phyloP scores from a whole-genome alignment of 2,797 vertebrate genomes.

The Picus viridis region DNA sequence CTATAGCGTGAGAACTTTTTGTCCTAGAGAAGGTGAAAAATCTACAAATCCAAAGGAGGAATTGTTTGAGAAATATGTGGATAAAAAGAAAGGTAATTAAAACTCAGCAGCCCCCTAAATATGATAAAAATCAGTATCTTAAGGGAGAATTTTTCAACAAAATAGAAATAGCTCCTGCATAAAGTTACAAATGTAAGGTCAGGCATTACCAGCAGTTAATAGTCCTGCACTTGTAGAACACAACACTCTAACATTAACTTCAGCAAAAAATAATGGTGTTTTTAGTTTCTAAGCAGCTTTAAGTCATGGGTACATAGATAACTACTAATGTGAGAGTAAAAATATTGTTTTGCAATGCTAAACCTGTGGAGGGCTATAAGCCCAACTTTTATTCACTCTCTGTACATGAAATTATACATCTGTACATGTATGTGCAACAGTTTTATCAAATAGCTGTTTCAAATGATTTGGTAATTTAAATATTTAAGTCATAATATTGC shows the following conservation, averaged over 20 bases:
- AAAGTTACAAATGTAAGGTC: neutral
- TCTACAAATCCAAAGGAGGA: neutral
- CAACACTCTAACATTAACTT: neutral
- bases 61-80: neutral
- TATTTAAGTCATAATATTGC: neutral
- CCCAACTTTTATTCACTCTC: neutral
- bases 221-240: neutral
- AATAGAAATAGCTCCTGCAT: neutral
- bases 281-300: neutral
- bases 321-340: neutral
- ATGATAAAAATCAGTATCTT: neutral
- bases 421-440: neutral
- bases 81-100: neutral
- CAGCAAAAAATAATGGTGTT: neutral
- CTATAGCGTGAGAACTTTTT: neutral
- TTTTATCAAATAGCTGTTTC: neutral
- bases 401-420: neutral
- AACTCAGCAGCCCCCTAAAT: neutral
- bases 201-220: neutral
- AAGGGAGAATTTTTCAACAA: neutral
- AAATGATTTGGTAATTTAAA: neutral
- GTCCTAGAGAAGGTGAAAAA: neutral
- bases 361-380: neutral
- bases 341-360: neutral
- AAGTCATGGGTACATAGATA: neutral